Base-by-base conservation (phyloP, 2,113 vertebrate genomes). In the Zootoca vivipara region DNA sequence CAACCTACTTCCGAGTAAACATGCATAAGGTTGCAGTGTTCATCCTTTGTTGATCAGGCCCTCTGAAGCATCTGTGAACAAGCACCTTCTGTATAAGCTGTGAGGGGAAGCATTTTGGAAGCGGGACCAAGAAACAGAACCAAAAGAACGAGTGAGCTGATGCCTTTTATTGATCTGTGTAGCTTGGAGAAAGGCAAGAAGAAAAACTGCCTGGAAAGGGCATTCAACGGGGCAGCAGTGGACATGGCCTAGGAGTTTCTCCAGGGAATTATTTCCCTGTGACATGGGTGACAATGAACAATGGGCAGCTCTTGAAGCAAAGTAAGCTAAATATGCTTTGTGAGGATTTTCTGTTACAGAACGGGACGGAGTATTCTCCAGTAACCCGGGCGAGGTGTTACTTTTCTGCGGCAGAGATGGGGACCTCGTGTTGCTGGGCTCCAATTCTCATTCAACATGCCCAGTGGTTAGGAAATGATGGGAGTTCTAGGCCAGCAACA, bases 221-320 rank as follows among this genome's bases (percentile, higher is more conserved):
- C 78, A 74, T 86, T 69, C 62, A 38, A 52, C 12, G 28, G 33
- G 35, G n/a, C 13, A 86, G 12, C 42, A 67, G 30, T 33, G 33
- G 40, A 46, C 58, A 83, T 83, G 22, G 13, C 13, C n/a, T 77
- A 42, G n/a, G 15, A 65, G 38, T 70, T 87, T 87, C 64, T 72
- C 77, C 65, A 87, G 33, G n/a, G n/a, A 35, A 83, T 77, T 77
- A 67, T 26, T 75, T 75, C 62, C 80, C 46, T 83, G 40, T 83
- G 73, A 67, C 24, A 8, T 83, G n/a, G 38, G 65, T 38, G 64
- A 83, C 16, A 81, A 56, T 9, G 52, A 81, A 9, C 2, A 10
- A 64, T 16, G 78, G 12, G 26, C n/a, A 87, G 24, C 35, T 75
- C 30, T 88, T 52, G 15, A 69, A 83, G 40, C 8, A 38, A 16